A percentile compares a stretch with the other conserved stretches of the same genome.
These are phyloP conservation scores for Ictalurus furcatus DNA, from an alignment of 2,113 vertebrate genomes.

Conservation along the genomic window DNA sequence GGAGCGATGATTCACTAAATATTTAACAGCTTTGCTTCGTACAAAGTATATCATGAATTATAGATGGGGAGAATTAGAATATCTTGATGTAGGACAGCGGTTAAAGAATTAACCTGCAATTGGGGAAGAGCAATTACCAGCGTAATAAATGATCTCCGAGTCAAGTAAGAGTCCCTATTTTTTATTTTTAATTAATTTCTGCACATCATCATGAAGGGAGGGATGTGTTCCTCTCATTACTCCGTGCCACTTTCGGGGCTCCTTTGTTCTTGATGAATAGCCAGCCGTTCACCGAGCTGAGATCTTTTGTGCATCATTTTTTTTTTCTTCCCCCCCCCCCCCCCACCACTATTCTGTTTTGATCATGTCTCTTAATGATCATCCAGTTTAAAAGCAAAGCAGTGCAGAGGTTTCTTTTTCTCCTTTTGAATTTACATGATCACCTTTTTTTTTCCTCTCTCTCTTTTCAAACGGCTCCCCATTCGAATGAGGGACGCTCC, in stretches of 20 bases:
- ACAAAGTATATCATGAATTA: conserved; percentile 84
- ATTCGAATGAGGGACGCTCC: conserved; percentile 45
- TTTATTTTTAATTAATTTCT: conserved; percentile 82
- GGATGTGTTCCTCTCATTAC: conserved; percentile 67
- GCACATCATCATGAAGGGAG: conserved; percentile 68
- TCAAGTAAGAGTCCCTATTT: conserved; percentile 69
- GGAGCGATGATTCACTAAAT: conserved; percentile 81
- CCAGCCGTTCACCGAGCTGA: conserved; percentile 59
- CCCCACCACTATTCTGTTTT: neutral
- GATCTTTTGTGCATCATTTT: conserved; percentile 26
- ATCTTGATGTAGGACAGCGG: conserved; percentile 79
- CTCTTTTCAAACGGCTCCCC: neutral
- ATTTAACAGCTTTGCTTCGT: conserved; percentile 83
- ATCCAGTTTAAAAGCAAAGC: conserved; percentile 23
- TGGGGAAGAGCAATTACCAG: conserved; percentile 79
- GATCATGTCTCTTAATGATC: conserved; percentile 30
- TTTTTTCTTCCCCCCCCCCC: neutral
- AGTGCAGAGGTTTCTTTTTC: conserved; percentile 6
- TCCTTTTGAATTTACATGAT: neutral
- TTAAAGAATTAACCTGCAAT: conserved; percentile 83
- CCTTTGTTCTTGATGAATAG: conserved; percentile 76
- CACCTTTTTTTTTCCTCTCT: neutral
- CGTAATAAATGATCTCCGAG: conserved; percentile 77
- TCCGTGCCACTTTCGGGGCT: conserved; percentile 70
- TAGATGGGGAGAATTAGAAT: conserved; percentile 75